phyloP scores from a whole-genome alignment of 2,888 invertebrate species.

The Drosophila flavopinicola region DNA sequence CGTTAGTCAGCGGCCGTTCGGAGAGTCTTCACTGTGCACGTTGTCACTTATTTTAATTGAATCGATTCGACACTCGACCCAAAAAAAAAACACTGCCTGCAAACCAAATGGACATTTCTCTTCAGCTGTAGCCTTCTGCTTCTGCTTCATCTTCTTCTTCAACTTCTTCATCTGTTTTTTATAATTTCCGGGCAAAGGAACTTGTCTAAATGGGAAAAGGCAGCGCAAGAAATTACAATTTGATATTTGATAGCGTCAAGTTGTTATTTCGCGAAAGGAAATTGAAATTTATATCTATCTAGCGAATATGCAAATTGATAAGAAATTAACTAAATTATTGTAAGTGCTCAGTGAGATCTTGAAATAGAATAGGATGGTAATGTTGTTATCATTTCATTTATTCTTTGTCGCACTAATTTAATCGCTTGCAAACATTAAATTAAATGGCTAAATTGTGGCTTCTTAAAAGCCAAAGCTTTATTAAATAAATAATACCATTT shows the following conservation, averaged over 20 bases:
- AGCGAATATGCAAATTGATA: constrained; percentile 55
- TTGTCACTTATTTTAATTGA: constrained; percentile 78
- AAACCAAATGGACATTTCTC: constrained; percentile 22
- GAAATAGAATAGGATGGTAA: too few species aligned
- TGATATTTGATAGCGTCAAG: constrained; percentile 54
- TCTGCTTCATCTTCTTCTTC: constrained; percentile 6
- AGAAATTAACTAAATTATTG: constrained; percentile 17
- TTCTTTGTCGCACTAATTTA: too few species aligned
- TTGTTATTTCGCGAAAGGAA: constrained; percentile 49
- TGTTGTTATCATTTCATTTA: too few species aligned
- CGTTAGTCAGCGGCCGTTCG: constrained; percentile 50
- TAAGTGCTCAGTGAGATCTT: too few species aligned
- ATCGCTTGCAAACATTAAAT: too few species aligned
- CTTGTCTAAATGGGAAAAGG: constrained; percentile 51
- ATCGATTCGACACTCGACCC: constrained; percentile 38
- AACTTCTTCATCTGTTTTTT: constrained; percentile 21
- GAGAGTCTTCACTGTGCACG: constrained; percentile 38
- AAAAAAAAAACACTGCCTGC: constrained; percentile 18
- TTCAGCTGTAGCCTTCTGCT: not conserved
- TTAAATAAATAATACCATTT: too few species aligned
- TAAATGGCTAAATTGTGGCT: too few species aligned
- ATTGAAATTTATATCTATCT: constrained; percentile 62
- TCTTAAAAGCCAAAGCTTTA: too few species aligned
- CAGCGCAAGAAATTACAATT: constrained; percentile 47
- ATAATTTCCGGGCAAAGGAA: constrained; percentile 72